These are phyloP conservation scores for Pentalonia nigronervosa DNA, from an alignment of 1,140 invertebrate species.

Conservation along the genomic window DNA sequence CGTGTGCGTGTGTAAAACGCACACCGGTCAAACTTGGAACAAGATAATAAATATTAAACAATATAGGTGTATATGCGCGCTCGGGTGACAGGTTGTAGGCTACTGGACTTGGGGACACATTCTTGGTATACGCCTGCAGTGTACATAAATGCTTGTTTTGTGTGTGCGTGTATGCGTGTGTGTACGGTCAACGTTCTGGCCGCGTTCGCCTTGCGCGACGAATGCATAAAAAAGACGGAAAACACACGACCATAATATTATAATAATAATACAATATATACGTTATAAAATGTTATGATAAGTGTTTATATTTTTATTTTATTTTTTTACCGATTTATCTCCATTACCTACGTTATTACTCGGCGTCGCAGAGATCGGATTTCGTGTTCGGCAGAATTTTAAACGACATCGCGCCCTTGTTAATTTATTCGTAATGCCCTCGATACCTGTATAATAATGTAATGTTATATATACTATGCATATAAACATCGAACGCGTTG, in stretches of 20 bases:
- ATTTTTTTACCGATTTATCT: slow-evolving; percentile 1
- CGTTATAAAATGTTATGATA: slow-evolving; percentile 12
- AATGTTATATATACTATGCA: neutral
- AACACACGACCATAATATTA: neutral
- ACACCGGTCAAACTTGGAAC: slow-evolving; percentile 36
- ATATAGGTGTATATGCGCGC: neutral
- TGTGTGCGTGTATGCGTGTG: neutral
- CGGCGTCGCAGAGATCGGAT: neutral
- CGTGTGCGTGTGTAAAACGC: neutral
- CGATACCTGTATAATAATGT: neutral
- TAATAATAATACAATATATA: neutral
- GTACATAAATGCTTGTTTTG: neutral
- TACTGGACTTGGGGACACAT: slow-evolving; percentile 57
- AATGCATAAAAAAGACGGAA: neutral
- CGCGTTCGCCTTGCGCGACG: neutral
- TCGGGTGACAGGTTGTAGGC: slow-evolving; percentile 43
- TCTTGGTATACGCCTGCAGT: slow-evolving; percentile 23
- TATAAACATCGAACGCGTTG: neutral
- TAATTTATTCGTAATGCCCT: slow-evolving; percentile 32
- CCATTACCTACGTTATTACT: neutral
- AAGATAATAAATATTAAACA: slow-evolving; percentile 51
- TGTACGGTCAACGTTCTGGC: neutral
- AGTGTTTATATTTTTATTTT: neutral
- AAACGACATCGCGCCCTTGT: neutral
- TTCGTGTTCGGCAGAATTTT: neutral